Evolutionary conservation across 2,888 invertebrate species (phyloP), one percentile per base, ranked within the genome.

Genomic region (Zaprionus lineosus): DNA sequence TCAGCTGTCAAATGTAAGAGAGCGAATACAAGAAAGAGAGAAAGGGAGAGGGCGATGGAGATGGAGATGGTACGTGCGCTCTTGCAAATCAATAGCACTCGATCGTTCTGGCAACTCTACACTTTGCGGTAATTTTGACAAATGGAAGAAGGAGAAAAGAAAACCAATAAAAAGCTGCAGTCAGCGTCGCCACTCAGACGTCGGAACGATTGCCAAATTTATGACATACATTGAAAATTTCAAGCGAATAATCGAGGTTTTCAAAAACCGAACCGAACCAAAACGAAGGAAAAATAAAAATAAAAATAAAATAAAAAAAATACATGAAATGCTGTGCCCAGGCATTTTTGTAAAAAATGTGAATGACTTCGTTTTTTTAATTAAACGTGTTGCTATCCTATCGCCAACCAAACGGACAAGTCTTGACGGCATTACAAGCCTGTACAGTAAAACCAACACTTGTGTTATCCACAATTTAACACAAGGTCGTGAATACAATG

Each of bases 141-240:
- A 53, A 36, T 36, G 28, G 26, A 6, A 52, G 19, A n/a, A 41
- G 29, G 15, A 44, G 26, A 34, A 15, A 52, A 37, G 41, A 48
- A 44, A 34, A 34, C 43, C 31, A 39, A 14, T 34, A 52, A 68
- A 63, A 64, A 56, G 50, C 63, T 57, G 43, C 29, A 39, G 51
- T 75, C 75, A 78, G 74, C 77, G 82, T 68, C 77, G 77, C 77
- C 74, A 69, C 56, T 39, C 55, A 34, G 58, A 58, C 79, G 72
- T 24, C 43, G 28, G 15, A 12, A 14, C 29, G 40, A 5, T 53
- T 46, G 48, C 39, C 21, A 53, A 56, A 40, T 46, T 53, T 65
- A 74, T 55, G 60, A 60, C 61, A 52, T 15, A 40, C 12, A 9
- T 9, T 24, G 14, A 41, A 56, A 73, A 63, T 74, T 76, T 83